Percentiles rank a stretch among this genome's conserved stretches.
Evolutionary conservation across 2,113 vertebrate genomes (phyloP).

Genomic region (Monopterus albus): DNA sequence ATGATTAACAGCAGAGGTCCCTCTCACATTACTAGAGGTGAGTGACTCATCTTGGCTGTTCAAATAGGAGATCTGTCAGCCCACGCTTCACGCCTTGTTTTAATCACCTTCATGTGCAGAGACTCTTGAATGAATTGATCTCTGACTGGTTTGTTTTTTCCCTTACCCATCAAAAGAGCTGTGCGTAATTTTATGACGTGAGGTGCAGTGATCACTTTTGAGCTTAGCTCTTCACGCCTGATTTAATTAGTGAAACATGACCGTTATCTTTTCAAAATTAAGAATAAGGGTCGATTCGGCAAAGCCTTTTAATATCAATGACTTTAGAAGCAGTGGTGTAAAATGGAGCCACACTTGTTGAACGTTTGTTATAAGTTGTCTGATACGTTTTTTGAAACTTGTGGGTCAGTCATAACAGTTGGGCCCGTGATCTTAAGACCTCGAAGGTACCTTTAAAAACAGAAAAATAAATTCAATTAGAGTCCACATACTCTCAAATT

Average conservation of each 20-base stretch:
- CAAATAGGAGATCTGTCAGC: too few species aligned
- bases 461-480: too few species aligned
- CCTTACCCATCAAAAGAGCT: not conserved
- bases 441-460: not conserved
- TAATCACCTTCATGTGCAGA: conserved; percentile 36
- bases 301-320: too few species aligned
- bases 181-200: conserved; percentile 4
- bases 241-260: not conserved
- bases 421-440: not conserved
- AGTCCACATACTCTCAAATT: too few species aligned
- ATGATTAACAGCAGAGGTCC: conserved; percentile 70
- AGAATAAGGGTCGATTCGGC: not conserved
- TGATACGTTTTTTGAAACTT: too few species aligned
- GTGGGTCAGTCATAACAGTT: too few species aligned
- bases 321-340: too few species aligned
- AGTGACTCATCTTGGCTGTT: conserved; percentile 50
- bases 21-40: conserved; percentile 64
- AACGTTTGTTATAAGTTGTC: too few species aligned
- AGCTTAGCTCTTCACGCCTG: not conserved
- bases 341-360: too few species aligned
- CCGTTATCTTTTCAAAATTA: not conserved
- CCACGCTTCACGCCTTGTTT: too few species aligned
- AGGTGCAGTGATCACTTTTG: not conserved
- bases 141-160: not conserved
- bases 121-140: conserved; percentile 13